phyloP scores from a whole-genome alignment of 2,888 invertebrate genomes.

The Teinopalpus imperialis region DNA sequence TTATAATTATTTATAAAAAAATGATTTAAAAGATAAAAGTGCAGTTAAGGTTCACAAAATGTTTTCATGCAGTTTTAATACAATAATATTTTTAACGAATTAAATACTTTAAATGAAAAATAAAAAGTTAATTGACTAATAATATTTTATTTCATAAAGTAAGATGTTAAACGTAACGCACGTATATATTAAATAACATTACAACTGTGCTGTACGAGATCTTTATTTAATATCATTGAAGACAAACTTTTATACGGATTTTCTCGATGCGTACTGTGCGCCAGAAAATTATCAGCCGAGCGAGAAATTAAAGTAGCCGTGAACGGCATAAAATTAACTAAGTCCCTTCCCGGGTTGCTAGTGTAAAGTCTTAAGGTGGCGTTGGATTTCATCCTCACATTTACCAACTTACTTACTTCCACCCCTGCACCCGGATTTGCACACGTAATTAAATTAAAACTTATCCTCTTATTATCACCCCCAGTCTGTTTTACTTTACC shows the following conservation, averaged over 20 bases:
- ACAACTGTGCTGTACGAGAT: too few species aligned
- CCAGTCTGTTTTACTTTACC: not conserved
- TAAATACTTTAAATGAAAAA: too few species aligned
- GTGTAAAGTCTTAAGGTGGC: slow-evolving; percentile 53
- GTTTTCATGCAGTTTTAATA: too few species aligned
- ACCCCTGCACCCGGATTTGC: slow-evolving; percentile 49
- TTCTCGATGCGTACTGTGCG: slow-evolving; percentile 58
- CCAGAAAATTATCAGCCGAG: slow-evolving; percentile 72
- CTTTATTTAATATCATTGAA: slow-evolving; percentile 5
- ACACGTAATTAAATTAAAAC: slow-evolving; percentile 56
- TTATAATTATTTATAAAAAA: too few species aligned
- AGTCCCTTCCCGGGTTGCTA: slow-evolving; percentile 42
- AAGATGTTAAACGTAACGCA: too few species aligned
- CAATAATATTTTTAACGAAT: too few species aligned
- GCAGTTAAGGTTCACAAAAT: too few species aligned
- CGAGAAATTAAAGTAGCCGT: slow-evolving; percentile 76
- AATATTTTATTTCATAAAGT: too few species aligned
- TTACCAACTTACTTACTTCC: slow-evolving; percentile 33
- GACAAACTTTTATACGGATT: slow-evolving; percentile 41
- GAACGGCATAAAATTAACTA: slow-evolving; percentile 76
- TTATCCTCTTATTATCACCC: slow-evolving; percentile 28
- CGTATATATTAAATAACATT: too few species aligned
- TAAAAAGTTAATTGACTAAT: too few species aligned
- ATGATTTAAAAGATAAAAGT: too few species aligned
- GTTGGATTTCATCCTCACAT: slow-evolving; percentile 42